These are phyloP conservation scores for Aspidiotus rigidus DNA, from an alignment of 2,888 invertebrate species.

Conservation along the genomic window DNA sequence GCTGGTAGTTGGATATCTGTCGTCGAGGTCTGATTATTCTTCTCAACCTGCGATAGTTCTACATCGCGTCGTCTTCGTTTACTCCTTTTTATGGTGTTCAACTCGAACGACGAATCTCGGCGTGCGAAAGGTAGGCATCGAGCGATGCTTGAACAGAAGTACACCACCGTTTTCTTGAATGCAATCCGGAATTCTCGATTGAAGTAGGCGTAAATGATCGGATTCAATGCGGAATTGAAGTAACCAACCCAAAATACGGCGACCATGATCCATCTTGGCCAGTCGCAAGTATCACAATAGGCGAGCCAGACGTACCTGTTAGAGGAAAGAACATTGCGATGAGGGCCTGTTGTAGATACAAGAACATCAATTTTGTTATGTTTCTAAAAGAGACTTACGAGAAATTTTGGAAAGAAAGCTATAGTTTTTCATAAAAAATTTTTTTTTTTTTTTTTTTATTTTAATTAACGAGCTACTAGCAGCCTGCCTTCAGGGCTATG, in stretches of 20 bases:
- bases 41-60: too few species aligned
- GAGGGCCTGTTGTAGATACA: not conserved
- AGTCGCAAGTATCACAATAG: constrained; percentile 53
- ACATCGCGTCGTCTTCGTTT: constrained; percentile 3
- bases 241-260: constrained; percentile 96
- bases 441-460: too few species aligned
- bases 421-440: too few species aligned
- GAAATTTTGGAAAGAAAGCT: too few species aligned
- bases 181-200: constrained; percentile 93
- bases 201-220: constrained; percentile 94
- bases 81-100: not conserved
- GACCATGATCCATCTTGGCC: constrained; percentile 73
- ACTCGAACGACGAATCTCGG: constrained; percentile 6
- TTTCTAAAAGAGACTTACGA: not conserved
- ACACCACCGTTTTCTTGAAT: constrained; percentile 77
- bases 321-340: constrained; percentile 33
- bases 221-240: constrained; percentile 93
- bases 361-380: not conserved
- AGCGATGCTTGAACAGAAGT: constrained; percentile 50
- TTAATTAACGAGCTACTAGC: too few species aligned
- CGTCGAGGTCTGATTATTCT: too few species aligned
- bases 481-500: too few species aligned
- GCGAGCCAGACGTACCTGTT: constrained; percentile 76
- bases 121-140: constrained; percentile 38
- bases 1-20: too few species aligned